Conservation (phyloP, 2,797 vertebrate species). For the Amazona finschi region DNA sequence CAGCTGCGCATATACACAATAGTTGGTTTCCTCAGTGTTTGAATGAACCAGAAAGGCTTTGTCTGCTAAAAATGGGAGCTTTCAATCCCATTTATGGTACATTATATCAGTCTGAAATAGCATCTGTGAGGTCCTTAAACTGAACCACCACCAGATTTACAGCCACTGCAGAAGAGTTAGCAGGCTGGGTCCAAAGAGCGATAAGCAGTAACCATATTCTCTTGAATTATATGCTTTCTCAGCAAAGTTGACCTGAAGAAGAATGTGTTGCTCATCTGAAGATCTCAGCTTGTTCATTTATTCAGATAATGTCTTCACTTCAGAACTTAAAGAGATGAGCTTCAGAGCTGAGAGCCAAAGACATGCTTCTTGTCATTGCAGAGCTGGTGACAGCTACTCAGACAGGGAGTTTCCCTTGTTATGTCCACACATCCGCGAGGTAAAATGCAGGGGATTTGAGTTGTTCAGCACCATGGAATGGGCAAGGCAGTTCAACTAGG, state of each 20-base stretch:
- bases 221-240: constrained; percentile 61
- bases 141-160: constrained; percentile 55
- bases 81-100: constrained; percentile 55
- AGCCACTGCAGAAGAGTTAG: constrained; percentile 33
- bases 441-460: not conserved
- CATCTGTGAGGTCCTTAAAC: constrained; percentile 23
- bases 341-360: not conserved
- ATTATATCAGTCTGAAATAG: constrained; percentile 48
- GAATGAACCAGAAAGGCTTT: constrained; percentile 54
- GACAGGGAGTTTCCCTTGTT: not conserved
- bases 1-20: constrained; percentile 18
- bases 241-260: constrained; percentile 49
- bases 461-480: not conserved
- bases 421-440: not conserved
- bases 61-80: constrained; percentile 25
- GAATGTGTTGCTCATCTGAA: constrained; percentile 36
- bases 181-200: constrained; percentile 54
- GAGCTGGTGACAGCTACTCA: not conserved
- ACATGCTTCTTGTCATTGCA: not conserved
- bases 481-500: not conserved
- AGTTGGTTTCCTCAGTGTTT: not conserved
- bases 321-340: not conserved
- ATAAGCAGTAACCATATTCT: constrained; percentile 11
- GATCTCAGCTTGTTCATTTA: constrained; percentile 25
- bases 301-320: constrained; percentile 15